Base-by-base conservation (phyloP, 2,113 vertebrate species). In the Apistogramma diplotaenia region DNA sequence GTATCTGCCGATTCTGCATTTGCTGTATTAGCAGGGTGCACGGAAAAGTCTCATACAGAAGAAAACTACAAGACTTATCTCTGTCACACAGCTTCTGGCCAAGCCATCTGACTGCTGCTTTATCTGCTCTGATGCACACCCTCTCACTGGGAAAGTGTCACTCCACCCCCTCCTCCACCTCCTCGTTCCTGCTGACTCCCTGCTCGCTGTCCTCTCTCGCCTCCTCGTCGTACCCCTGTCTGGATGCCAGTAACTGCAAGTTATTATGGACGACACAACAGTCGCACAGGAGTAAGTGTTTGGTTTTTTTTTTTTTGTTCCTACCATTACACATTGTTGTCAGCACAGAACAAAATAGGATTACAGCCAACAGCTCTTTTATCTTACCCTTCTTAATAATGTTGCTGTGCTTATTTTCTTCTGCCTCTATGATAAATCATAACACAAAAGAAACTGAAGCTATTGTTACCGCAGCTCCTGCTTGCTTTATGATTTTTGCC, bases 251-350 rank as follows among this genome's bases (percentile, higher is more conserved):
- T 27, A 61, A 65, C 75, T 76, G 73, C 46, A 62, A 60, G 84
- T 76, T 80, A 94, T 76, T 80, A 94, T 93, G 93, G 92, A 93
- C 76, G 87, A 89, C 78, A 89, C 27, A 23, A 62, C 89, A 82
- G 89, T 89, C 89, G 87, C 91, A 83, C 73, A 90, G 8, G 82
- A 90, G 94, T 95, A 92, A 95, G 94, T 94, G 81, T 70, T 67
- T 88, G 67, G 67, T 73, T 61, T 74, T 62, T 15, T 65, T 67
- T 67, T 46, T 67, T 84, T 79, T 81, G 72, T 81, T 71, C 65
- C 72, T 73, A 61, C 54, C 31, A 33, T 21, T 35, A 19, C 74
- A 79, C 56, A 65, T 27, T 77, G 65, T 79, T 85, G 79, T 83
- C 87, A 86, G 59, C 60, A 10, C 49, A 76, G 78, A 74, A 29